phyloP scores from a whole-genome alignment of 1,140 invertebrate species.

The Linepithema humile region DNA sequence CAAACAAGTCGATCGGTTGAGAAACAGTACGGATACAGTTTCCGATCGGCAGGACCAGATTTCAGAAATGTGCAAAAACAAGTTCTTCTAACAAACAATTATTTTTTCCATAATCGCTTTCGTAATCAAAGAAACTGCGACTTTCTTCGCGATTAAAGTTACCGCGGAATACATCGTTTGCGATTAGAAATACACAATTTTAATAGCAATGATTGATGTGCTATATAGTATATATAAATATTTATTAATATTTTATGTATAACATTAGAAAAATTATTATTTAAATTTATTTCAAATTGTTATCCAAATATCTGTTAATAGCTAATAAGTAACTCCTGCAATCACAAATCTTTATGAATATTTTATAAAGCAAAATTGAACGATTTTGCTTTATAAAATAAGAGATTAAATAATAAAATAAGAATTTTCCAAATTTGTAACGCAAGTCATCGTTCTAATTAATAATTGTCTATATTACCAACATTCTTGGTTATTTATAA shows the following conservation, averaged over 20 bases:
- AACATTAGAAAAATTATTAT: no score
- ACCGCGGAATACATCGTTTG: not conserved
- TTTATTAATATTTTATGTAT: no score
- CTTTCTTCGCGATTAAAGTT: slow-evolving; percentile 13
- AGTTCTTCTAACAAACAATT: not conserved
- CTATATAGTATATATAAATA: not conserved
- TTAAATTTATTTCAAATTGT: not conserved
- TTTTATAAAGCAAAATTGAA: not conserved
- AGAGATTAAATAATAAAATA: no score
- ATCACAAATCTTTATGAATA: not conserved
- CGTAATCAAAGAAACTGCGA: not conserved
- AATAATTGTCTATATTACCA: not conserved
- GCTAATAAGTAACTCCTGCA: not conserved
- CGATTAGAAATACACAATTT: not conserved
- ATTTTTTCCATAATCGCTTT: not conserved
- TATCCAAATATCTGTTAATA: no score
- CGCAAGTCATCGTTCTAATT: not conserved
- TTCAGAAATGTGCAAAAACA: slow-evolving; percentile 26
- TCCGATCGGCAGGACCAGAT: not conserved
- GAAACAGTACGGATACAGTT: not conserved
- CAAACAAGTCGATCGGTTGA: slow-evolving; percentile 8
- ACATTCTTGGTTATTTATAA: not conserved
- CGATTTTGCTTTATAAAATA: no score
- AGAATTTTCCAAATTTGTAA: not conserved
- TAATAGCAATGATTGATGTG: not conserved